These are phyloP conservation scores for Bombus picipes DNA, from an alignment of 1,140 invertebrate species.

Conservation along the genomic window DNA sequence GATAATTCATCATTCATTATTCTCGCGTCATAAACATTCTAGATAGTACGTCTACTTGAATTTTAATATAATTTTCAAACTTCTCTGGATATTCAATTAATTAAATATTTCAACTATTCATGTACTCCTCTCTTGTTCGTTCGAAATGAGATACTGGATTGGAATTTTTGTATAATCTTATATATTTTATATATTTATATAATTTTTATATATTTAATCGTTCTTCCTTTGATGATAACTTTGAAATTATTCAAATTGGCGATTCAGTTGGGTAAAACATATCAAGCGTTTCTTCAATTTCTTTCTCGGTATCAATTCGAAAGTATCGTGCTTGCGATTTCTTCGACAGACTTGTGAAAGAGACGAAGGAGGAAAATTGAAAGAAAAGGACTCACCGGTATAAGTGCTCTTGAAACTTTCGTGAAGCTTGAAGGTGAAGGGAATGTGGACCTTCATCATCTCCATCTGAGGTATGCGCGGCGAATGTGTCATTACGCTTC, in stretches of 20 bases:
- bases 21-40: too few species aligned
- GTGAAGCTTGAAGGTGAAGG: slow-evolving; percentile 89
- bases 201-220: too few species aligned
- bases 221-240: background rate
- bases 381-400: slow-evolving; percentile 74
- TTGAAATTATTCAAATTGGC: too few species aligned
- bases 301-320: too few species aligned
- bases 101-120: background rate
- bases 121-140: background rate
- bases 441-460: slow-evolving; percentile 91
- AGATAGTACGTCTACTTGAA: background rate
- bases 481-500: slow-evolving; percentile 83
- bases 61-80: background rate
- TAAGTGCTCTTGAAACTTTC: slow-evolving; percentile 84
- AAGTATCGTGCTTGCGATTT: background rate
- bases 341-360: background rate
- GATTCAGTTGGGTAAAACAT: too few species aligned
- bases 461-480: slow-evolving; percentile 88
- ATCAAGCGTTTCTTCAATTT: background rate
- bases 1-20: too few species aligned
- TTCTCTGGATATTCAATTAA: background rate
- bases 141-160: background rate
- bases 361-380: too few species aligned
- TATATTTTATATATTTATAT: too few species aligned
- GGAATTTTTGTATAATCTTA: too few species aligned